Evolutionary conservation across 2,797 vertebrate species (phyloP).

Genomic region (Chaunax sp.): DNA sequence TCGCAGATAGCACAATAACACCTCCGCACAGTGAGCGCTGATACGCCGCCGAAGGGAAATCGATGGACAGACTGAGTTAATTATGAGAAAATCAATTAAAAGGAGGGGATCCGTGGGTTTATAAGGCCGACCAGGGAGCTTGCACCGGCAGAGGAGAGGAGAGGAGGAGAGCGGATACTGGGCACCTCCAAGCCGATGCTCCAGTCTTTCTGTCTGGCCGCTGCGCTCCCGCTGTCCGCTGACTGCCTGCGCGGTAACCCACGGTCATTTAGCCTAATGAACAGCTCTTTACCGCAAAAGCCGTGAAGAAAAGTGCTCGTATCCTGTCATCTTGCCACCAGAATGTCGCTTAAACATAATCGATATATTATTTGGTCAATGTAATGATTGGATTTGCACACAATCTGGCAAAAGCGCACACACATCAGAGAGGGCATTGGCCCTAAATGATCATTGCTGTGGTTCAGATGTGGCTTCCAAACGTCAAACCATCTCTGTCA

Average conservation of each 20-base stretch:
- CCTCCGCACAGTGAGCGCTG: constrained; percentile 64
- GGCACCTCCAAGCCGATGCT: constrained; percentile 25
- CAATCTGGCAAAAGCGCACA: background rate
- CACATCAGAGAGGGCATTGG: background rate
- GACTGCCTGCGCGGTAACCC: constrained; percentile 1
- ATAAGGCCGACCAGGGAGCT: constrained; percentile 69
- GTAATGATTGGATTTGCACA: constrained; percentile 10
- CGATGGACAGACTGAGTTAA: constrained; percentile 89
- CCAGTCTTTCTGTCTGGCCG: constrained; percentile 17
- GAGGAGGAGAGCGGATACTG: constrained; percentile 37
- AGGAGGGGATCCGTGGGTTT: constrained; percentile 82
- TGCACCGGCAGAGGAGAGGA: constrained; percentile 62
- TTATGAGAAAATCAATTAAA: constrained; percentile 90
- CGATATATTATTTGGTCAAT: background rate
- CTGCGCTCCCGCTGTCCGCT: constrained; percentile 31
- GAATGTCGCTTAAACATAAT: background rate
- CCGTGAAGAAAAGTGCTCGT: background rate
- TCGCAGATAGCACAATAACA: constrained; percentile 75
- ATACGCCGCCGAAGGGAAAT: constrained; percentile 84
- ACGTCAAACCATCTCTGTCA: background rate
- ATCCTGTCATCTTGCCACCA: background rate
- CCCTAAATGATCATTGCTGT: background rate
- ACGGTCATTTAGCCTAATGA: background rate
- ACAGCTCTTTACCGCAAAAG: background rate
- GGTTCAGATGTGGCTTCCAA: constrained; percentile 14